phyloP scores from a whole-genome alignment of 2,113 vertebrate species.

The Myiozetetes cayanensis region DNA sequence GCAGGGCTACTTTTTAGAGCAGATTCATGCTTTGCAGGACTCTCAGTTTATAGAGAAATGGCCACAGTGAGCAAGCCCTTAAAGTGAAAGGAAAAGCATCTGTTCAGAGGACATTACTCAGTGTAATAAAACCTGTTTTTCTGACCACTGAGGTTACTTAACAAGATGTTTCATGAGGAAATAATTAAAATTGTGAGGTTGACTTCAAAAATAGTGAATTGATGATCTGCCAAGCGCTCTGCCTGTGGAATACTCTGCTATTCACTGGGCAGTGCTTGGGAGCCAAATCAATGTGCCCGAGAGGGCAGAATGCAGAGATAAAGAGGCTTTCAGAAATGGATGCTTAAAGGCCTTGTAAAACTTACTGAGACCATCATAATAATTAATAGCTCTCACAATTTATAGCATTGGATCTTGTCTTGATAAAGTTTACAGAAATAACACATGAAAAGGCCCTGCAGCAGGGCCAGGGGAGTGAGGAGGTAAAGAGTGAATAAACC shows the following conservation, averaged over 20 bases:
- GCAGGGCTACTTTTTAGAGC: not conserved
- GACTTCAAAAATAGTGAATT: not conserved
- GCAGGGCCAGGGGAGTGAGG: not conserved
- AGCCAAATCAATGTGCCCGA: not conserved
- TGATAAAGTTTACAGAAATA: not conserved
- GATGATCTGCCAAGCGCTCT: conserved; percentile 11
- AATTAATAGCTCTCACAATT: conserved; percentile 22
- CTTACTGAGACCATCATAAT: not conserved
- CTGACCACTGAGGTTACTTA: conserved; percentile 20
- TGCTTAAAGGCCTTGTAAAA: not conserved
- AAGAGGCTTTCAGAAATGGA: not conserved
- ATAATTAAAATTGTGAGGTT: conserved; percentile 43
- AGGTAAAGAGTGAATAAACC: not conserved
- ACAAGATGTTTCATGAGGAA: not conserved
- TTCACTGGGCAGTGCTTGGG: not conserved
- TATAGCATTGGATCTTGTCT: not conserved
- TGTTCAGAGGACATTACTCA: not conserved
- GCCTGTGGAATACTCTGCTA: not conserved
- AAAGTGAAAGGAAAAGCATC: not conserved
- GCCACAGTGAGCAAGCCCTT: not conserved
- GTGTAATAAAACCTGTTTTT: conserved; percentile 10
- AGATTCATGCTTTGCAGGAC: not conserved
- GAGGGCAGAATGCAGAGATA: not conserved
- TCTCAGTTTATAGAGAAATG: not conserved
- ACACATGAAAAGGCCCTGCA: not conserved